phyloP scores from a whole-genome alignment of 2,797 vertebrate species.

The Gallirallus australis region DNA sequence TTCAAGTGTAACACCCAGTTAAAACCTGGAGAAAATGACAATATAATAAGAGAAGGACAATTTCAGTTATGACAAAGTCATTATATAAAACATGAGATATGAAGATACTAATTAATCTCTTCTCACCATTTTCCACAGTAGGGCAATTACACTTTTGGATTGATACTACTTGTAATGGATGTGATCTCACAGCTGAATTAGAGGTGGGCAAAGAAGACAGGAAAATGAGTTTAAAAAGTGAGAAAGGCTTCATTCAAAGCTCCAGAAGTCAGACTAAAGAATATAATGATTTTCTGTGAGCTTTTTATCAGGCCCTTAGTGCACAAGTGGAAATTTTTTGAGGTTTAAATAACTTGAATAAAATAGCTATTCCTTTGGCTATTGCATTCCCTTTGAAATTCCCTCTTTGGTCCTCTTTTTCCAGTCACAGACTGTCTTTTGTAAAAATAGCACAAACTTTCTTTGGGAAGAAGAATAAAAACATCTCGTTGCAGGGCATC shows the following conservation, averaged over 20 bases:
- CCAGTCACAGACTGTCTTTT: background rate
- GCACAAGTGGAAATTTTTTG: background rate
- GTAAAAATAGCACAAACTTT: background rate
- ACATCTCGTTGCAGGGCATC: background rate
- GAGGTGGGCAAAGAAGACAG: background rate
- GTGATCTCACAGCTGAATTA: slow-evolving; percentile 2
- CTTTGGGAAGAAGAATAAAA: background rate
- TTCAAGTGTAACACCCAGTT: slow-evolving; percentile 21
- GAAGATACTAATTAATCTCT: slow-evolving; percentile 46
- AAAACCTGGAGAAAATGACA: slow-evolving; percentile 28
- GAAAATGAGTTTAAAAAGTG: background rate
- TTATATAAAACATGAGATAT: slow-evolving; percentile 16
- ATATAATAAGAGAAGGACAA: slow-evolving; percentile 40
- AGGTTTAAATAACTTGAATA: background rate
- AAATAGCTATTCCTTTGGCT: background rate
- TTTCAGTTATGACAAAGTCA: slow-evolving; percentile 45
- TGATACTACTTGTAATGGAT: slow-evolving; percentile 3
- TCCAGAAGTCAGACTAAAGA: background rate
- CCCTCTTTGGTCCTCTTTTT: background rate
- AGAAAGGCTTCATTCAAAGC: background rate
- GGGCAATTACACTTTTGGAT: background rate
- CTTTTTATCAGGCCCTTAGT: background rate
- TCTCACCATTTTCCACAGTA: slow-evolving; percentile 7
- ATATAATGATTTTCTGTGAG: background rate
- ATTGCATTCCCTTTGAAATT: background rate